These are phyloP conservation scores for Austrolebias charrua DNA, from an alignment of 2,797 vertebrate genomes.

Conservation along the genomic window DNA sequence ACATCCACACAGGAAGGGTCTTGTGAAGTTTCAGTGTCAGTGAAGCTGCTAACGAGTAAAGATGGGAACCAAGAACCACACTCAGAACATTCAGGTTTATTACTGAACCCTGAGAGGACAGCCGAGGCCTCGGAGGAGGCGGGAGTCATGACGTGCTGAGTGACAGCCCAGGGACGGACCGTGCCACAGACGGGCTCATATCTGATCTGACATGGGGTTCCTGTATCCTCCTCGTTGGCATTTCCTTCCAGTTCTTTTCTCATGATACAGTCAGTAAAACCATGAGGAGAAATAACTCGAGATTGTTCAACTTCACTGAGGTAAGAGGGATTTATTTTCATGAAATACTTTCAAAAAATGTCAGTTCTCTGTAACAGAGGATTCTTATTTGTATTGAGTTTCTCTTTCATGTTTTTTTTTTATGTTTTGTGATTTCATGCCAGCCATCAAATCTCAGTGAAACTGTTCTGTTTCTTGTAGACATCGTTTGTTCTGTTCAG, in stretches of 20 bases:
- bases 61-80: neutral
- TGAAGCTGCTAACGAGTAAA: neutral
- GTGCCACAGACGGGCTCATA: slow-evolving; percentile 39
- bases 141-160: slow-evolving; percentile 26
- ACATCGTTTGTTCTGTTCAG: neutral
- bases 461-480: neutral
- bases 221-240: slow-evolving; percentile 48
- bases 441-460: neutral
- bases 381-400: no score
- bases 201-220: slow-evolving; percentile 61
- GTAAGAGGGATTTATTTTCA: slow-evolving; percentile 54
- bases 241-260: slow-evolving; percentile 49
- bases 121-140: slow-evolving; percentile 38
- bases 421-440: neutral
- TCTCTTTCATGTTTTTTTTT: slow-evolving; percentile 5
- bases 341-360: neutral
- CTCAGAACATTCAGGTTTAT: slow-evolving; percentile 4
- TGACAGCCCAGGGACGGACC: slow-evolving; percentile 28
- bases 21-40: neutral
- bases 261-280: slow-evolving; percentile 32
- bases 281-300: slow-evolving; percentile 66
- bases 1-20: neutral
- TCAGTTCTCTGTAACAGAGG: no score
- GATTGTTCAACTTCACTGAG: slow-evolving; percentile 66
- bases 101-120: slow-evolving; percentile 2